Base-by-base conservation (phyloP, 2,113 vertebrate genomes). In the Nyctibius bracteatus region DNA sequence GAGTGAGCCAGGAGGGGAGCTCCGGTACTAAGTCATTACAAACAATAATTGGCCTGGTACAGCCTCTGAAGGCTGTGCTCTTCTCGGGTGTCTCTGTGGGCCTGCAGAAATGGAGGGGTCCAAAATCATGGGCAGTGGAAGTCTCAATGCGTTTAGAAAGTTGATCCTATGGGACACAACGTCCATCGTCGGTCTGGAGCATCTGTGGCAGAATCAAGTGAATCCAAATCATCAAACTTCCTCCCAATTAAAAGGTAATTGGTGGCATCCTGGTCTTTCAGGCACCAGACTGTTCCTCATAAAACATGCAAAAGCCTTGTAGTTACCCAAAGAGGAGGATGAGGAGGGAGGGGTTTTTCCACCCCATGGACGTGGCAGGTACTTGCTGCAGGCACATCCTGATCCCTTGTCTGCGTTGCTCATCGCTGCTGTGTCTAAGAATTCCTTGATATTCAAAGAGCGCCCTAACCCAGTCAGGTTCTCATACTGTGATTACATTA, bases 361-460 rank as follows among this genome's bases (percentile, higher is more conserved):
- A 62, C 49, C 81, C 10, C 7, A 88, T n/a, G 87, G 87, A 57
- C 20, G 1, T 17, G 59, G 37, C 51, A 1, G 59, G 91, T 95
- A 74, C 94, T 94, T 84, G 81, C 49, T 41, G 68, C 12, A n/a
- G 72, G 71, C 88, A 81, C 12, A 51, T 77, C 88, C 88, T 47
- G 79, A 31, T 70, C 30, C 68, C 39, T 46, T 10, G 59, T 49
- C 81, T 75, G 68, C 1, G 0, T 81, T 92, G 94, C 95, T 95
- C 90, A 68, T 75, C 10, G 2, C 16, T 72, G 78, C 84, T 57
- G 9, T 46, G 73, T 63, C 81, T 80, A 65, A 86, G 82, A 92
- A 95, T 90, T 88, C 88, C 82, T 88, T 96, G 95, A 90, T 96
- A 93, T 88, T 88, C 94, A 89, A 55, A 43, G 65, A 52, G 72